A percentile compares a stretch with the other conserved stretches of the same genome.
These are phyloP conservation scores for Holothuria glaberrima DNA, from an alignment of 35 echinoderm and acorn worm species.

Conservation along the genomic window DNA sequence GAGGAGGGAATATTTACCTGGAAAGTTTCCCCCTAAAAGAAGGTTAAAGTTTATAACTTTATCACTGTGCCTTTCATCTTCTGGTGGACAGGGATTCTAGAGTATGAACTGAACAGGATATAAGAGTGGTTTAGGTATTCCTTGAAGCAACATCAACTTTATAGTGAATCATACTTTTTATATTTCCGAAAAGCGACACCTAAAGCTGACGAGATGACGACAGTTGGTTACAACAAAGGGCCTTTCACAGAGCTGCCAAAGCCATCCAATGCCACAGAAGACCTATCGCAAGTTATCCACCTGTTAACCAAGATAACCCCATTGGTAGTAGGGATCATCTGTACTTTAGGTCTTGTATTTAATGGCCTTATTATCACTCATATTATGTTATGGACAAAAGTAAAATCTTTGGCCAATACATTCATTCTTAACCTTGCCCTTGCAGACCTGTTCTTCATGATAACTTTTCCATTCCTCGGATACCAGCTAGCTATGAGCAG, in stretches of 20 bases:
- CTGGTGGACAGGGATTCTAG: too few relatives aligned
- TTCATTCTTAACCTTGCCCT: conserved; percentile 88
- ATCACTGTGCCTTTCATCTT: too few relatives aligned
- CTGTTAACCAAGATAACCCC: conserved; percentile 21
- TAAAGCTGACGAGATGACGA: conserved; percentile 2
- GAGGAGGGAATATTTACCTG: too few relatives aligned
- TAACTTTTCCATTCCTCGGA: conserved; percentile 77
- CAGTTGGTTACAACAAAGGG: background rate
- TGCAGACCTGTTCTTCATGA: conserved; percentile 92
- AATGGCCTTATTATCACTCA: conserved; percentile 88
- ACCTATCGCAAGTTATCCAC: background rate
- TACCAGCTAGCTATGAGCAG: conserved; percentile 64
- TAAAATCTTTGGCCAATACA: conserved; percentile 85
- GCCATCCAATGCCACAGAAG: background rate
- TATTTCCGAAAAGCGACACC: too few relatives aligned
- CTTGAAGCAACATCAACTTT: too few relatives aligned
- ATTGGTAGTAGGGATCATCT: conserved; percentile 60
- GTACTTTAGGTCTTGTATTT: conserved; percentile 65
- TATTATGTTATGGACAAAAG: conserved; percentile 76
- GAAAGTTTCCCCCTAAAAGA: too few relatives aligned
- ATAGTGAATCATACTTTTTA: too few relatives aligned
- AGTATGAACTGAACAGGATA: too few relatives aligned
- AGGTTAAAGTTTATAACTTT: too few relatives aligned
- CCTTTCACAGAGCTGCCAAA: background rate
- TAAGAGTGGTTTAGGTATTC: too few relatives aligned